phyloP scores from a whole-genome alignment of 2,797 vertebrate species.

The Sebastes vulpes region DNA sequence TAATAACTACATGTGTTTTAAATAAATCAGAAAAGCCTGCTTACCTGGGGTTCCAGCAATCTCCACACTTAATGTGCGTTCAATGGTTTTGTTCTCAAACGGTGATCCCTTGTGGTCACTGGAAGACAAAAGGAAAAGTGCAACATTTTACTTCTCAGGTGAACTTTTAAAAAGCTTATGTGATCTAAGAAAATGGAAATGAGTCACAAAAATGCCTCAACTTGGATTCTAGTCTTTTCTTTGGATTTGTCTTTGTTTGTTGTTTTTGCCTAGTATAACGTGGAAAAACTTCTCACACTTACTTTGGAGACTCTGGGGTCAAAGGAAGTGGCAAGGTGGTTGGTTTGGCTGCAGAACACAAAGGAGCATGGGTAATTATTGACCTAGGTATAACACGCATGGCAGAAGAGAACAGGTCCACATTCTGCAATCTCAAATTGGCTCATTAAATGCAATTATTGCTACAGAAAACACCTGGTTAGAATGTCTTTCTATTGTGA shows the following conservation, averaged over 20 bases:
- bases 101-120: slow-evolving; percentile 99
- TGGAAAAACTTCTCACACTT: slow-evolving; percentile 96
- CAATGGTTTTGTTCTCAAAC: slow-evolving; percentile 99
- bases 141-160: slow-evolving; percentile 48
- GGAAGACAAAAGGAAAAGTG: slow-evolving; percentile 88
- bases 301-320: slow-evolving; percentile 99
- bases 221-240: slow-evolving; percentile 69
- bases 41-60: slow-evolving; percentile 99
- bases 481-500: slow-evolving; percentile 61
- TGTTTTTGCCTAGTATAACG: slow-evolving; percentile 86
- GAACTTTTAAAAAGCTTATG: slow-evolving; percentile 76
- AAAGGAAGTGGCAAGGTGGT: slow-evolving; percentile 99
- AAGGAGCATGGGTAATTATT: slow-evolving; percentile 91
- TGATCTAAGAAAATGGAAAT: slow-evolving; percentile 90
- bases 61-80: slow-evolving; percentile 99
- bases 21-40: slow-evolving; percentile 26
- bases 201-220: slow-evolving; percentile 87
- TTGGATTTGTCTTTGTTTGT: slow-evolving; percentile 51
- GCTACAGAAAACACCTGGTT: slow-evolving; percentile 78
- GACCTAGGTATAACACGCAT: slow-evolving; percentile 84
- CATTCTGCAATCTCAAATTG: slow-evolving; percentile 84
- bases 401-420: slow-evolving; percentile 85
- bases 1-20: not conserved
- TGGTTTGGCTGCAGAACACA: slow-evolving; percentile 97
- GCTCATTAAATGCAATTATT: slow-evolving; percentile 76